These are phyloP conservation scores for Crematogaster levior DNA, from an alignment of 2,888 invertebrate species.

Conservation along the genomic window DNA sequence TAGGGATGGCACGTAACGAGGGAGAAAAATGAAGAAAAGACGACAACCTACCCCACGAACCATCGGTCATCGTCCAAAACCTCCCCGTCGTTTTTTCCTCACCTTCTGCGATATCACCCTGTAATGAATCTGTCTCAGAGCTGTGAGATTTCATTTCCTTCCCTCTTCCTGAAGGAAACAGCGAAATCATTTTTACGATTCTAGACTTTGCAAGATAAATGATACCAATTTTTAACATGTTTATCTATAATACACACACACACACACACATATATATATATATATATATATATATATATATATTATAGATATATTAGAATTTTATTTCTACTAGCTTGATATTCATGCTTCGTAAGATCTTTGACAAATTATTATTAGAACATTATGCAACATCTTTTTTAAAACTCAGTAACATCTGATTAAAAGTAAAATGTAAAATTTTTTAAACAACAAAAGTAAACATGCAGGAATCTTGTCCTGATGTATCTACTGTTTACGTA, in stretches of 20 bases:
- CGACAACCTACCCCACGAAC: constrained; percentile 82
- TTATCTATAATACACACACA: background rate
- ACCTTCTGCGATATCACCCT: constrained; percentile 60
- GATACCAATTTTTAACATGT: background rate
- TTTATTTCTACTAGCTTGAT: background rate
- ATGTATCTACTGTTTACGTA: background rate
- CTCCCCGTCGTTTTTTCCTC: constrained; percentile 61
- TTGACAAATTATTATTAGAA: background rate
- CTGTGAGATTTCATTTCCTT: constrained; percentile 72
- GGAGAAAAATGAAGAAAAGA: constrained; percentile 81
- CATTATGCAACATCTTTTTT: background rate
- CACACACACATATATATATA: too few relatives aligned
- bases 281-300: too few relatives aligned
- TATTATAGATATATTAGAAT: background rate
- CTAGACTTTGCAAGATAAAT: constrained; percentile 37
- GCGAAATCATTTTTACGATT: constrained; percentile 65
- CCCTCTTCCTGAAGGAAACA: constrained; percentile 28
- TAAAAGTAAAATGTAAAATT: background rate
- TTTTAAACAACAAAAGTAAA: background rate
- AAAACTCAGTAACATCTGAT: background rate
- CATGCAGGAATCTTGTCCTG: background rate
- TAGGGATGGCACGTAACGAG: constrained; percentile 63
- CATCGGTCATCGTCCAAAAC: constrained; percentile 80
- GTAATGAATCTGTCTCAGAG: constrained; percentile 75
- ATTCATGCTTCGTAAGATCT: background rate